Evolutionary conservation across 2,888 invertebrate species (phyloP).

Genomic region (Microplitis deprimator): DNA sequence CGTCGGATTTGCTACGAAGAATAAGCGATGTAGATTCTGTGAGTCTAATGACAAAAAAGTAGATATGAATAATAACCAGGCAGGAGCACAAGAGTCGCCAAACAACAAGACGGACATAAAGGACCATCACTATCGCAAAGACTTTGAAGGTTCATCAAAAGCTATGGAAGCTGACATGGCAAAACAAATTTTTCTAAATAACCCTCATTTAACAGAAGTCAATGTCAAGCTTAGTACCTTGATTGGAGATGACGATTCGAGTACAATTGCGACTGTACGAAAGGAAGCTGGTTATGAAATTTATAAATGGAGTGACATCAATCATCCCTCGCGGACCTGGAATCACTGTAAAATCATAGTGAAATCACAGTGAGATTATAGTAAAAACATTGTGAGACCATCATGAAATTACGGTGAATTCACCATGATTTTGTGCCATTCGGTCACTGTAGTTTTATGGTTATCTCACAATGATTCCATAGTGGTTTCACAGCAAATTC

Average conservation of each 20-base stretch:
- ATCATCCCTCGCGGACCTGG: no score
- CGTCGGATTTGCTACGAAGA: slow-evolving; percentile 29
- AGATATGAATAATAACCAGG: slow-evolving; percentile 10
- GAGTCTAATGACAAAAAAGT: slow-evolving; percentile 7
- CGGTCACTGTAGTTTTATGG: no score
- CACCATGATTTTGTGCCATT: no score
- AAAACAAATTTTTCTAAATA: slow-evolving; percentile 34
- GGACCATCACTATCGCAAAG: slow-evolving; percentile 41
- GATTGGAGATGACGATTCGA: slow-evolving; percentile 44
- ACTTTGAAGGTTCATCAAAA: slow-evolving; percentile 43
- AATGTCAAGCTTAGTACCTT: slow-evolving; percentile 28
- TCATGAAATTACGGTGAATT: no score
- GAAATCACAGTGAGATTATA: no score
- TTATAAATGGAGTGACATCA: slow-evolving; percentile 17
- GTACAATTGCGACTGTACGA: slow-evolving; percentile 35
- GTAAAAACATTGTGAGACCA: no score
- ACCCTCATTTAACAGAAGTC: slow-evolving; percentile 24
- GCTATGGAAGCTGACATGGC: slow-evolving; percentile 48
- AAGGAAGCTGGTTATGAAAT: slow-evolving; percentile 15
- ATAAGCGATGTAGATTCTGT: slow-evolving; percentile 36
- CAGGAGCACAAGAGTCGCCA: neutral
- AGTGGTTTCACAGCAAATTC: no score
- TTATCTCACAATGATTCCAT: no score
- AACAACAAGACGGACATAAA: slow-evolving; percentile 22
- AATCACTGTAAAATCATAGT: no score